Evolutionary conservation across 2,113 vertebrate species (phyloP), one percentile per base, ranked within the genome.

Genomic region (Phyllopteryx taeniolatus): DNA sequence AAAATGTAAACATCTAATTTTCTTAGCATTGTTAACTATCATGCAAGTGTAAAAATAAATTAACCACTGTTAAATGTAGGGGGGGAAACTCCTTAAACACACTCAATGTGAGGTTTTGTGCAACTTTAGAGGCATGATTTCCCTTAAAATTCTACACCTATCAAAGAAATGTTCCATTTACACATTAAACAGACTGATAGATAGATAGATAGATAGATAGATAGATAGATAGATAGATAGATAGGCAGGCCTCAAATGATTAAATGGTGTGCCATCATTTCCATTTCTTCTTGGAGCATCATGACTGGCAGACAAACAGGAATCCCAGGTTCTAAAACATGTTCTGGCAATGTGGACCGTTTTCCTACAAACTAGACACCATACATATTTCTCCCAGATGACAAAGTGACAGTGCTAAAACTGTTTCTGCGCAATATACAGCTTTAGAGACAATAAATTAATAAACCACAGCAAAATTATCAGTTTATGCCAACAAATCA

Each of bases 271-370:
- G 10, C 22, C 12, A 22, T 31, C 12, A 31, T 31, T 33, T 59
- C 27, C 11, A 59, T 31, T 59, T 59, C 56, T 57, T 57, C 27
- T 14, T 59, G 22, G 22, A 59, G 27, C 27, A 59, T 31, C 56
- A 59, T 14, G 56, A 59, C 22, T 59, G 27, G 11, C 59, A 61
- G 59, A 17, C 31, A 61, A 61, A 61, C 59, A 61, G 59, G 59
- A 61, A 35, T 19, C 31, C 59, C 59, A 61, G 35, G 56, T 59
- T 35, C 7, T 14, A 31, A 59, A 59, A 31, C 56, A 56, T 12
- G 53, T 31, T 10, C 4, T 31, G 56, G 56, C 56, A 27, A 27
- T 14, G 12, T 27, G 56, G 12, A 27, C 12, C 27, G 12, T 57
- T 12, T 13, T 27, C 56, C n/a, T 11, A 31, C 11, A 13, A 27